These are phyloP conservation scores for Cacatua alba DNA, from an alignment of 2,113 vertebrate species.

Conservation along the genomic window DNA sequence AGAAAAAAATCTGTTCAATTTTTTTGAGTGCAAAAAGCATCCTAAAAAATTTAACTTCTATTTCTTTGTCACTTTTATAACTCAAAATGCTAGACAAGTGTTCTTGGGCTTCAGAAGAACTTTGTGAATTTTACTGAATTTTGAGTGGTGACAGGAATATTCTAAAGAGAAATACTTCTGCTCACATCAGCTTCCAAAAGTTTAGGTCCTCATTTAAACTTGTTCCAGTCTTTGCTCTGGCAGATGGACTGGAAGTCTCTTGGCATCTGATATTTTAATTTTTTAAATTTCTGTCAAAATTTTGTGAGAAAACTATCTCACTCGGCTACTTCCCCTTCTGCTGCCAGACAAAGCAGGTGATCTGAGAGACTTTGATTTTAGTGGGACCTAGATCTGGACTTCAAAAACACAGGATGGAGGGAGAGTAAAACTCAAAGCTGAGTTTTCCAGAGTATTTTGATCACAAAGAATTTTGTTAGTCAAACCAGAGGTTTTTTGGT, in stretches of 20 bases:
- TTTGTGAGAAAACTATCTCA: background rate
- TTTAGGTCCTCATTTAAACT: background rate
- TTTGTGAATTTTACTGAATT: background rate
- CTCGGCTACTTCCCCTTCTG: background rate
- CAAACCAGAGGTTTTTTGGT: background rate
- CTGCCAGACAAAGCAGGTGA: background rate
- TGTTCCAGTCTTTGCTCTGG: background rate
- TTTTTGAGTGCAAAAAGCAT: conserved; percentile 51
- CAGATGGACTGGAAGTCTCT: background rate
- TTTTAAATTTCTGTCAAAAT: background rate
- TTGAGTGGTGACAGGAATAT: background rate
- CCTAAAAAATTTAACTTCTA: conserved; percentile 40
- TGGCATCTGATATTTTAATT: background rate
- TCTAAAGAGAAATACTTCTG: background rate
- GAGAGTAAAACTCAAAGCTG: background rate
- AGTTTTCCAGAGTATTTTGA: background rate
- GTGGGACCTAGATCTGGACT: background rate
- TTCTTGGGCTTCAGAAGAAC: background rate
- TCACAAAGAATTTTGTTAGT: background rate
- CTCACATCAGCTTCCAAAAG: background rate
- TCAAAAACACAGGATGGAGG: background rate
- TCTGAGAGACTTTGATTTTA: background rate
- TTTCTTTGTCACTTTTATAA: conserved; percentile 20
- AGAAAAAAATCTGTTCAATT: background rate
- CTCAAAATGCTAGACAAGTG: background rate